Evolutionary conservation across 2,888 invertebrate genomes (phyloP), one percentile per base, ranked within the genome.

Genomic region (Andrena marginata): DNA sequence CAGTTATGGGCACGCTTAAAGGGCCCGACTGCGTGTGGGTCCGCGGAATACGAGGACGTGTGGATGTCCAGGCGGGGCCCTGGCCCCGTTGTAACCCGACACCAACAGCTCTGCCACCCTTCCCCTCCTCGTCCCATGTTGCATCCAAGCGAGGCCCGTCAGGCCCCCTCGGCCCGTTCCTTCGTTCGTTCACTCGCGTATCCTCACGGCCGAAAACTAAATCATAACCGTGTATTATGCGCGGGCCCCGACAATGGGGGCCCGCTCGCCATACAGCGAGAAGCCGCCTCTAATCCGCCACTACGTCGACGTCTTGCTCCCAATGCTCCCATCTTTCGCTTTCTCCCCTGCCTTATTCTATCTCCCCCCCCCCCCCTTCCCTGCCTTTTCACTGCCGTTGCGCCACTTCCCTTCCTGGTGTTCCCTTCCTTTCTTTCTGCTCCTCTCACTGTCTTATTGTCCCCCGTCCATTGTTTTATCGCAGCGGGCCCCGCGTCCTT

Each of bases 151-250:
- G 29, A 31, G 48, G 77, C 85, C 69, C 87, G 88, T 86, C 86
- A 85, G 85, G 79, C 86, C 77, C 80, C 84, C 77, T 56, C 49
- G 71, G 82, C 65, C 76, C 74, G 77, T 87, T 84, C 84, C 78
- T 64, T 71, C 80, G 33, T 75, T 79, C 87, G 80, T 80, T 86
- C 86, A 59, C 77, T 85, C 85, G 42, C 42, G 85, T 81, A 88
- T 90, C 87, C 89, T 90, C 90, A 85, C 90, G 87, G 89, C 89
- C 89, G 88, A 91, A 80, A 92, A 92, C 92, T 92, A 92, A 93
- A 93, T 93, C 93, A 93, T 93, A 93, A 93, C 93, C 93, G 93
- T 92, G 93, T 92, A 93, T 93, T 93, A 92, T 93, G 88, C 87
- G 88, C 20, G 51, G n/a, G 76, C 77, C 42, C 87, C 88, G 90